These are phyloP conservation scores for Odontamblyopus rebecca DNA, from an alignment of 2,797 vertebrate species.

Conservation along the genomic window DNA sequence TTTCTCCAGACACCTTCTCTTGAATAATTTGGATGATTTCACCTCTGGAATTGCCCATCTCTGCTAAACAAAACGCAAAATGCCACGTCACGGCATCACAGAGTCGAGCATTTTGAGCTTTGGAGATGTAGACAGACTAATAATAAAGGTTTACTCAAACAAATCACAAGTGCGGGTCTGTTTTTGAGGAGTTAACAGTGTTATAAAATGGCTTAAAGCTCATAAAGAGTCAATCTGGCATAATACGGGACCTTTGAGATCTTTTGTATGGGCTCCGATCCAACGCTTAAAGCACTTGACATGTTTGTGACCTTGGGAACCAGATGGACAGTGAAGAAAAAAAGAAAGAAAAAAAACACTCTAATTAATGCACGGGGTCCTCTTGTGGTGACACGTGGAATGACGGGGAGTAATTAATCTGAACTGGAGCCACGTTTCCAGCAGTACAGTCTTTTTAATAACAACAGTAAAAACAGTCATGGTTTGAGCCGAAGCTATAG, in stretches of 20 bases:
- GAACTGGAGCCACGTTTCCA: constrained; percentile 12
- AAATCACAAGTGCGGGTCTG: too few relatives aligned
- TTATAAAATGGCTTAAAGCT: too few relatives aligned
- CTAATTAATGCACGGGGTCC: constrained; percentile 21
- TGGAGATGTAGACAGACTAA: too few relatives aligned
- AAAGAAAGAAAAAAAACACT: background rate
- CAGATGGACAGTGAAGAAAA: background rate
- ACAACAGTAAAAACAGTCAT: constrained; percentile 68
- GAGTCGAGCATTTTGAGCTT: too few relatives aligned
- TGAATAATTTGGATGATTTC: too few relatives aligned
- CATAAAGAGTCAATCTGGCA: too few relatives aligned
- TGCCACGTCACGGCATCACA: too few relatives aligned
- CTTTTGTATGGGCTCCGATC: background rate
- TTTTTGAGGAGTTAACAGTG: too few relatives aligned
- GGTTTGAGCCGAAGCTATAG: constrained; percentile 59
- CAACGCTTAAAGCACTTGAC: background rate
- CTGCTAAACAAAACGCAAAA: too few relatives aligned
- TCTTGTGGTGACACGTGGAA: constrained; percentile 38
- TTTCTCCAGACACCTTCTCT: too few relatives aligned
- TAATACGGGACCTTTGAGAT: background rate
- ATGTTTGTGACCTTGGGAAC: constrained; percentile 9
- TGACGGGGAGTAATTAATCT: constrained; percentile 12
- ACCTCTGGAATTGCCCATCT: too few relatives aligned
- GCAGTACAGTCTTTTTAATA: constrained; percentile 52
- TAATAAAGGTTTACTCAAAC: too few relatives aligned